Conservation (phyloP, 1,140 invertebrate species). For the Planococcus citri region DNA sequence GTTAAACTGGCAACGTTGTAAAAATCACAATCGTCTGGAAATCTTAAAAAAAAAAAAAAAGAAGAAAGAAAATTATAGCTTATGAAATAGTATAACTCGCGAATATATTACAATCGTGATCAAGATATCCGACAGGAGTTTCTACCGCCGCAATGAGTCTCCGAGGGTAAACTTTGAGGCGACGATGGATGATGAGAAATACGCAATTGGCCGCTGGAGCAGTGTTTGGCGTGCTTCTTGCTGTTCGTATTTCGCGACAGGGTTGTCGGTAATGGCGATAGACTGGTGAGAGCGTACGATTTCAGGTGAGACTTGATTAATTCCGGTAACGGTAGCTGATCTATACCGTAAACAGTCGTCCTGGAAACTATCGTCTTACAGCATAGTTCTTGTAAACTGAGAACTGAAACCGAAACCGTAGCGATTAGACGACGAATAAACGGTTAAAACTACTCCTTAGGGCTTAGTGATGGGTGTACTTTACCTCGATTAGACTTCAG, state of each 20-base stretch:
- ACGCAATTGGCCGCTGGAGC: background rate
- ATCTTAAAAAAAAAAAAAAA: too few species aligned
- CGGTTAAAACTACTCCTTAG: background rate
- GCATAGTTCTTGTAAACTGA: constrained; percentile 86
- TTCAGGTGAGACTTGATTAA: constrained; percentile 89
- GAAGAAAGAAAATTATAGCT: too few species aligned
- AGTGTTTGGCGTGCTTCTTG: background rate
- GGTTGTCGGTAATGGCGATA: constrained; percentile 41
- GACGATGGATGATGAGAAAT: background rate
- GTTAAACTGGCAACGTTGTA: too few species aligned
- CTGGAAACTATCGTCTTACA: constrained; percentile 85
- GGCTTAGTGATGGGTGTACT: background rate
- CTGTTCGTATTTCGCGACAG: constrained; percentile 19
- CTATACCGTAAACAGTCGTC: constrained; percentile 90
- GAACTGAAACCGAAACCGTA: constrained; percentile 45
- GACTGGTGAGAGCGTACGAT: constrained; percentile 82
- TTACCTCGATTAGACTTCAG: constrained; percentile 89
- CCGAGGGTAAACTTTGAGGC: background rate
- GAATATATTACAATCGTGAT: too few species aligned
- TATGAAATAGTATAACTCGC: too few species aligned
- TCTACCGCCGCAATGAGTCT: background rate
- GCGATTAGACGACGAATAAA: constrained; percentile 13
- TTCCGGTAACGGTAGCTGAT: constrained; percentile 78
- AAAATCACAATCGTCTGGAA: background rate
- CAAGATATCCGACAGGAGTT: constrained; percentile 1